Evolutionary conservation across 1,140 invertebrate genomes (phyloP).

Genomic region (Hydropsyche tenuis): DNA sequence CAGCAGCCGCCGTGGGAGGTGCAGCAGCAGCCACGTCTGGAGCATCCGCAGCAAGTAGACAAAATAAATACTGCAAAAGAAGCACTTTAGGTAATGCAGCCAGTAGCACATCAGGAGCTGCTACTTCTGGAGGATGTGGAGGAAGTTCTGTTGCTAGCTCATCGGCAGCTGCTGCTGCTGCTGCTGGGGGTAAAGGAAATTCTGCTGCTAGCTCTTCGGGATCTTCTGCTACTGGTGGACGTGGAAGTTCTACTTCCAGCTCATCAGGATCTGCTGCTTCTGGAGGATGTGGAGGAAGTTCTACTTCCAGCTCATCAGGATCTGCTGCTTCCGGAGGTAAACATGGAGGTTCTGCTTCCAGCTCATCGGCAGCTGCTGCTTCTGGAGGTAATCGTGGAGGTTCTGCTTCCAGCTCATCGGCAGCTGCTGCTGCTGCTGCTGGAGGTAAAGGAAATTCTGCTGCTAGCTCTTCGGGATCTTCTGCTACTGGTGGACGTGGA

Average conservation of each 20-base stretch:
- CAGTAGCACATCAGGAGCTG: not conserved
- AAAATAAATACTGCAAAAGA: too few species aligned
- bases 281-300: too few species aligned
- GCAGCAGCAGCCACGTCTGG: not conserved
- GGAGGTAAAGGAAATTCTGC: not conserved
- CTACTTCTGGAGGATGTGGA: not conserved
- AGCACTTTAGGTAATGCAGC: too few species aligned
- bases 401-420: not conserved
- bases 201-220: not conserved
- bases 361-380: not conserved
- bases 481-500: not conserved
- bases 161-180: not conserved
- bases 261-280: too few species aligned
- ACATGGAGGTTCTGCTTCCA: not conserved
- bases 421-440: not conserved
- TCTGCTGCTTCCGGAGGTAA: not conserved
- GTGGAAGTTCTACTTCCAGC: not conserved
- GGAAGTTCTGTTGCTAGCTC: not conserved
- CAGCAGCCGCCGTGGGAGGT: not conserved
- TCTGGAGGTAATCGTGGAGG: not conserved
- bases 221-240: not conserved
- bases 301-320: not conserved
- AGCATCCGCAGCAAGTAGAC: not conserved
- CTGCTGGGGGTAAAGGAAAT: not conserved
- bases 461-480: not conserved